Evolutionary conservation across 1,140 invertebrate genomes (phyloP).

Genomic region (Anastrepha ludens): DNA sequence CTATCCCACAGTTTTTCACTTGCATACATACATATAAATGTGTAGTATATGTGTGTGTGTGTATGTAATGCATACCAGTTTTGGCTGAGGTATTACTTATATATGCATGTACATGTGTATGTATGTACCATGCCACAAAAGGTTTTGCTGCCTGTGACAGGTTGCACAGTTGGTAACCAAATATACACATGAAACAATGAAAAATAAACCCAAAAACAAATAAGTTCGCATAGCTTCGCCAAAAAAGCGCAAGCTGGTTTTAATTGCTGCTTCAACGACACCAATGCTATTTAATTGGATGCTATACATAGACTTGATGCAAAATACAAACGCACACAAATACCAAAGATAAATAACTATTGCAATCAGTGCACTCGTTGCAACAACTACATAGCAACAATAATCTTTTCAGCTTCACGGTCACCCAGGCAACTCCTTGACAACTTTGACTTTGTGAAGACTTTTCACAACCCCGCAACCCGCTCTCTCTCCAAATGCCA

Average conservation of each 20-base stretch:
- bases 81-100: not conserved
- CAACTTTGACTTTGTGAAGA: not conserved
- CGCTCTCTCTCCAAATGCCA: not conserved
- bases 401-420: not conserved
- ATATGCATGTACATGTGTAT: too few relatives aligned
- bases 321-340: not conserved
- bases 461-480: not conserved
- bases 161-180: not conserved
- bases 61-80: conserved; percentile 1
- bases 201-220: not conserved
- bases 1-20: not conserved
- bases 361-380: not conserved
- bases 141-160: not conserved
- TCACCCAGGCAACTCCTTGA: not conserved
- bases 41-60: not conserved
- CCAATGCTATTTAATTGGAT: not conserved
- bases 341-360: not conserved
- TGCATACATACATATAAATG: not conserved
- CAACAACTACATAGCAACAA: not conserved
- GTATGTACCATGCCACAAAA: conserved; percentile 29
- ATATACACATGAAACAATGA: not conserved
- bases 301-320: conserved; percentile 6
- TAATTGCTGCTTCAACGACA: conserved; percentile 14
- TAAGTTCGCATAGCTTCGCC: too few relatives aligned
- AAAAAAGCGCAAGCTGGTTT: not conserved